phyloP scores from a whole-genome alignment of 1,140 invertebrate genomes.

The Dendrolimus kikuchii region DNA sequence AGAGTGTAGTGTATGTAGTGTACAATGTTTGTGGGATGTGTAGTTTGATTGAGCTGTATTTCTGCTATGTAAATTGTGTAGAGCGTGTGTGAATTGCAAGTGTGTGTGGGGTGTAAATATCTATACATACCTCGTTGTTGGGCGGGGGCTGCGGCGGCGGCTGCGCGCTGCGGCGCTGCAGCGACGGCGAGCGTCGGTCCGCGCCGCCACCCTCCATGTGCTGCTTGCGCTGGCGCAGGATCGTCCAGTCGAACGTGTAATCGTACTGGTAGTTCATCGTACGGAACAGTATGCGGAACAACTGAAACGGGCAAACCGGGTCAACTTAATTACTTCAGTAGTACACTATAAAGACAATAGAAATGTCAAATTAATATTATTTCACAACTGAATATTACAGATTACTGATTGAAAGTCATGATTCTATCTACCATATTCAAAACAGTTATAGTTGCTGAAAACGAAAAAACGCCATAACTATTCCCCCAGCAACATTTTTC shows the following conservation, averaged over 20 bases:
- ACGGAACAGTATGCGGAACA: conserved; percentile 98
- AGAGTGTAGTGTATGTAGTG: too few relatives aligned
- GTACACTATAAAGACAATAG: too few relatives aligned
- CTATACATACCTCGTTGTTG: conserved; percentile 44
- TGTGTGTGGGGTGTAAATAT: background rate
- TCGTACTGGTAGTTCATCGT: conserved; percentile 99
- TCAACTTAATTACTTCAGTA: too few relatives aligned
- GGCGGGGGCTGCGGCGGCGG: conserved; percentile 53
- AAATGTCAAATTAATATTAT: too few relatives aligned
- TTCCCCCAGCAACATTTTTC: too few relatives aligned
- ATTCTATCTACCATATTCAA: too few relatives aligned
- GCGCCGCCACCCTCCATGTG: conserved; percentile 45
- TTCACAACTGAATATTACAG: too few relatives aligned
- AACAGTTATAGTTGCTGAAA: too few relatives aligned
- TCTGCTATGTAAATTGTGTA: background rate
- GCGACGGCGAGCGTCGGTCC: conserved; percentile 52
- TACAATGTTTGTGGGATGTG: background rate
- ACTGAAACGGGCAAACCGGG: conserved; percentile 26
- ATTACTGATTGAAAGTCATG: too few relatives aligned
- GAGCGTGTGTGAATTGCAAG: background rate
- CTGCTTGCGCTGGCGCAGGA: conserved; percentile 91
- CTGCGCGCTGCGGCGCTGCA: conserved; percentile 44
- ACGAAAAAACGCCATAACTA: too few relatives aligned
- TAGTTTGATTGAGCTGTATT: background rate
- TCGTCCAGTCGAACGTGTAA: conserved; percentile 99